These are phyloP conservation scores for Trididemnum miniatum DNA, from an alignment of 23 tunicate species.

Conservation along the genomic window DNA sequence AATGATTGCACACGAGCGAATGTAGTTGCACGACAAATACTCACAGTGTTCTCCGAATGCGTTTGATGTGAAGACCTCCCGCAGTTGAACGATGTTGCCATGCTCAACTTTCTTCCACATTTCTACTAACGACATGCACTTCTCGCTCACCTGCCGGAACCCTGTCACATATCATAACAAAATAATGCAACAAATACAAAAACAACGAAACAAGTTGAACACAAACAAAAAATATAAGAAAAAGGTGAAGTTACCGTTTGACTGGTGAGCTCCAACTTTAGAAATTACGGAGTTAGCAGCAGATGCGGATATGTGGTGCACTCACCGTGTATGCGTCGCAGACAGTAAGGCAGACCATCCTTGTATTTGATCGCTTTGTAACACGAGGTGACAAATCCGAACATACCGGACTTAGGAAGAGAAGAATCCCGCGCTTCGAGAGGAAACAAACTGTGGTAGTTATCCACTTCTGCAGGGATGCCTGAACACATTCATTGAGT, in stretches of 20 bases:
- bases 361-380: conserved; percentile 91
- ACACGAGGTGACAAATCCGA: conserved; percentile 74
- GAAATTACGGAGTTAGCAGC: too few species aligned
- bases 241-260: too few species aligned
- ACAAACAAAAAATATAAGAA: too few species aligned
- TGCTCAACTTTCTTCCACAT: conserved; percentile 94
- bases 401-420: conserved; percentile 65
- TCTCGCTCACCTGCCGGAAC: conserved; percentile 78
- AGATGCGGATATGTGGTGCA: too few species aligned
- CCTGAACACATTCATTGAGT: too few species aligned
- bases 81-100: conserved; percentile 77
- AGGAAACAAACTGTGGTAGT: conserved; percentile 92
- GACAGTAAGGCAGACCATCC: conserved; percentile 91
- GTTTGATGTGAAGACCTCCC: conserved; percentile 90
- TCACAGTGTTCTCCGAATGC: conserved; percentile 96
- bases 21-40: conserved; percentile 7
- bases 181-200: too few species aligned
- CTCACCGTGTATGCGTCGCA: conserved; percentile 93
- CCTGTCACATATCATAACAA: too few species aligned
- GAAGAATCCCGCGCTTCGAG: conserved; percentile 63
- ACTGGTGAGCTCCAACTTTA: too few species aligned
- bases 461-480: conserved; percentile 88
- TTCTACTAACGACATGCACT: conserved; percentile 88
- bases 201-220: too few species aligned
- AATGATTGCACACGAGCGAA: too few species aligned